Base-by-base conservation (phyloP, 2,113 vertebrate genomes). In the Phycodurus eques region DNA sequence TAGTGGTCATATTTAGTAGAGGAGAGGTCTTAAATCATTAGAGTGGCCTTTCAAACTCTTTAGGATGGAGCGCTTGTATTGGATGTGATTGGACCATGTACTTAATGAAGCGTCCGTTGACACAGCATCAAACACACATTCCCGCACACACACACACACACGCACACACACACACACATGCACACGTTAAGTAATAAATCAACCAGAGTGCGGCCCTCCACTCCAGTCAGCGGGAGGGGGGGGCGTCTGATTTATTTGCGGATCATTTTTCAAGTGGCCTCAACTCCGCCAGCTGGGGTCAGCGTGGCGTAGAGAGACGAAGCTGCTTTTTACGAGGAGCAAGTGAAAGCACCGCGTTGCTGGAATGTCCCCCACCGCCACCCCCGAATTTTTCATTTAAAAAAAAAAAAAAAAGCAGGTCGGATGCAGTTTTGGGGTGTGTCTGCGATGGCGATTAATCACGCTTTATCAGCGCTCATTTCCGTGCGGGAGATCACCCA, bases 381-480 rank as follows among this genome's bases (percentile, higher is more conserved):
- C 15, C 46, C 46, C 46, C 46, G 6, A 39, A 3, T 39, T 5
- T 5, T 5, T 39, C n/a, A n/a, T n/a, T n/a, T 0, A 2, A 2
- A 8, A 33, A 33, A 14, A 59, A 8, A 65, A 62, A 71, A 51
- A n/a, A 47, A 42, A 39, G 35, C 4, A 39, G 35, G 88, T 87
- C 81, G 85, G 86, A 86, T 80, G 80, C 33, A 35, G 59, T 61
- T 61, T 61, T 61, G 59, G 59, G 59, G 31, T 31, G 33, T 13
- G 85, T 80, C 92, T 89, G 88, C 91, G 90, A 92, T 91, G 87
- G 90, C 89, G 90, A 94, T 94, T 93, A 94, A 93, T 94, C 93
- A 93, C 91, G 92, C 92, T 93, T 94, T 94, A 94, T 94, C 92
- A 93, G 91, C 88, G 83, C 90, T 89, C 90, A 89, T 91, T 92